Conservation (phyloP, 2,113 vertebrate species). For the Tetraodon nigroviridis region DNA sequence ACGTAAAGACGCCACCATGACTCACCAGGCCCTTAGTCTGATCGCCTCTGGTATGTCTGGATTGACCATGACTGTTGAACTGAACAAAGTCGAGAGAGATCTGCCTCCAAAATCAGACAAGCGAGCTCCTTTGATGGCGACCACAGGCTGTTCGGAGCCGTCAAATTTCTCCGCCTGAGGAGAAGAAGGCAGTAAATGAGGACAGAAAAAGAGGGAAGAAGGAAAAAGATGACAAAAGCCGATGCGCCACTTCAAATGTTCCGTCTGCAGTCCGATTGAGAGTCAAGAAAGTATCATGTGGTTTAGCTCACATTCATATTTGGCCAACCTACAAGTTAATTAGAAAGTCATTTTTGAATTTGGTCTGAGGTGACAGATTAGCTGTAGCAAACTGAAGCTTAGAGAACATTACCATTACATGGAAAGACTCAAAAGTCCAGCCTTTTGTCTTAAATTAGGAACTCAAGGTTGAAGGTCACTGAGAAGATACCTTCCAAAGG, state of each 20-base stretch:
- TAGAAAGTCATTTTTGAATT: conserved; percentile 61
- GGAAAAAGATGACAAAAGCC: conserved; percentile 1
- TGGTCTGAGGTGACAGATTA: conserved; percentile 56
- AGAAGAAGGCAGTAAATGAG: conserved; percentile 23
- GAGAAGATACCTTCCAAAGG: conserved; percentile 44
- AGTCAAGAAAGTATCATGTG: conserved; percentile 35
- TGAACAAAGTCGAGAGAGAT: conserved; percentile 83
- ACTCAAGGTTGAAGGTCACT: conserved; percentile 48
- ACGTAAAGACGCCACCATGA: conserved; percentile 10
- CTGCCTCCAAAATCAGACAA: conserved; percentile 90
- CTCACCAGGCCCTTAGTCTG: conserved; percentile 87
- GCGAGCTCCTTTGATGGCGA: conserved; percentile 87
- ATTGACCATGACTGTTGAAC: conserved; percentile 86
- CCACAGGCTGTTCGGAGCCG: conserved; percentile 81
- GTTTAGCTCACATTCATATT: conserved; percentile 46
- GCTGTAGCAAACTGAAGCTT: conserved; percentile 50
- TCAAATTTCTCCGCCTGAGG: conserved; percentile 88
- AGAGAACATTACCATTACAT: conserved; percentile 55
- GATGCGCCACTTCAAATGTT: conserved; percentile 10
- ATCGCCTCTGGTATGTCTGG: conserved; percentile 89
- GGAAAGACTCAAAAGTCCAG: conserved; percentile 49
- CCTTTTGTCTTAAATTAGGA: conserved; percentile 40
- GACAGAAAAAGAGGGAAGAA: conserved; percentile 6
- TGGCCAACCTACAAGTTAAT: conserved; percentile 57
- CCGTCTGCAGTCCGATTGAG: conserved; percentile 8